Evolutionary conservation across 2,797 vertebrate species (phyloP), one percentile per base, ranked within the genome.

Genomic region (Enteromius unitaeniatus): DNA sequence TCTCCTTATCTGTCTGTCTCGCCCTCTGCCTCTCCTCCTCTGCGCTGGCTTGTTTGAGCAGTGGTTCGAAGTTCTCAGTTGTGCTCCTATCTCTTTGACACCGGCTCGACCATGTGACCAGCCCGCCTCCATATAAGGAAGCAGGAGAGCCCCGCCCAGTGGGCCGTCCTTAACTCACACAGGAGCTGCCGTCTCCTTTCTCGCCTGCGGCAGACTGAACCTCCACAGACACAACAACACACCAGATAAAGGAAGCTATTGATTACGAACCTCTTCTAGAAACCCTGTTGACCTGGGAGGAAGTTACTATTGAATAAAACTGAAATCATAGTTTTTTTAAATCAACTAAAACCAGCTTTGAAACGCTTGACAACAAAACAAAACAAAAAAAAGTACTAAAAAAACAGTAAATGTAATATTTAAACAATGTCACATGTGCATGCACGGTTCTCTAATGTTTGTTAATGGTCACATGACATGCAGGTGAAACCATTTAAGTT

Each of bases 61-160:
- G 69, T 84, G 11, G 86, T 84, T 90, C 82, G 81, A 87, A 88
- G 87, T 89, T 93, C 88, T 86, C 79, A 69, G 88, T 91, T 93
- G 91, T 89, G 82, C 89, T 88, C 89, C 86, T 91, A 92, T 91
- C 79, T 87, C 90, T 89, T 80, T 88, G 87, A 89, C 89, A 92
- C 92, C 87, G 90, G 89, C 45, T 89, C 82, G 82, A 84, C 85
- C 93, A 94, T 94, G 94, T 94, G 94, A 95, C 87, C 86, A 83
- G 86, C 87, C 85, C 86, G 83, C 78, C 81, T 89, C 93, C 94
- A 93, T 94, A 95, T 94, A 94, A 93, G 93, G 94, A 93, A 90
- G 86, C 60, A 65, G 69, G 78, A 3, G 42, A 74, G 88, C 91
- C 92, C 93, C 93, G 89, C 94, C 95, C 93, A 88, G 89, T 88